Base-by-base conservation (phyloP, 1,140 invertebrate genomes). In the Hycleus cichorii region DNA sequence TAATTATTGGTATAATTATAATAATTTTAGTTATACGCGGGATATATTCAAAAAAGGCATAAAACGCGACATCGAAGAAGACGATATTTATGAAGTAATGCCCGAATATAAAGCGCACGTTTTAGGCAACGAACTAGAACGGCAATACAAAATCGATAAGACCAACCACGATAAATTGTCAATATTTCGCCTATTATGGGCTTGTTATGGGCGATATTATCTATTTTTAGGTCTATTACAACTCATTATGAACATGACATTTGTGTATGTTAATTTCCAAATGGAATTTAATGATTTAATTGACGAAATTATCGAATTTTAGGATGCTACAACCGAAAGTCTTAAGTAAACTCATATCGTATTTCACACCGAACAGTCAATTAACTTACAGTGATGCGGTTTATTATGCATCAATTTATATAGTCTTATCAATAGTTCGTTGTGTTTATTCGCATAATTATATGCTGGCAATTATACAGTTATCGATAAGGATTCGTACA, bases 401-500 rank as follows among this genome's bases (percentile, higher is more conserved):
- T 39, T 55, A 55, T 25, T 55, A 55, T 24, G 52, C 44, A 11
- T 11, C 11, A 24, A 26, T 55, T 6, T 10, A 47, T 4, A 55
- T 55, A 8, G 52, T n/a, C 5, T 32, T 55, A 39, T 47, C 39
- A 25, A 38, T 55, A 11, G 26, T 55, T 2, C 47, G 25, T 24
- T 38, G 25, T 11, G 47, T 46, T 5, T 55, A 55, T 25, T 47
- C 45, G 27, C 89, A 94, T 77, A 84, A 86, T 5, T 89, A 88
- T 65, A 86, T 91, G 77, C 83, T 92, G 71, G 81, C 78, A 46
- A 78, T 62, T 18, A 75, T 83, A 51, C 85, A 89, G 62, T 77
- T 87, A 62, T 89, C 89, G 38, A 87, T 91, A 83, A 85, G 88
- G 72, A 82, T 90, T 59, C 78, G 88, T 57, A 80, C 91, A 40